These are phyloP conservation scores for Spilosoma lubricipeda DNA, from an alignment of 2,888 invertebrate genomes.

Conservation along the genomic window DNA sequence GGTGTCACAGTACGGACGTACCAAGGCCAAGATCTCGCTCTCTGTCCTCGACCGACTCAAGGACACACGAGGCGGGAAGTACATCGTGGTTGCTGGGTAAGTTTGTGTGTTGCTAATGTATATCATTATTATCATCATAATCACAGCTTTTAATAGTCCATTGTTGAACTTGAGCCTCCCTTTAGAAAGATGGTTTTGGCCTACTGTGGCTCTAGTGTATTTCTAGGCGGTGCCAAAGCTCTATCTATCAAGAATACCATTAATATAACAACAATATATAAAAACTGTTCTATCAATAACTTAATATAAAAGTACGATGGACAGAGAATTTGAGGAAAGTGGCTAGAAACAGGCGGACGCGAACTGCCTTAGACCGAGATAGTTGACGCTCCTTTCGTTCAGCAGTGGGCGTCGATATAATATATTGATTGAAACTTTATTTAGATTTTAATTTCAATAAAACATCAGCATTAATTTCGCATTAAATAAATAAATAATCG, in stretches of 20 bases:
- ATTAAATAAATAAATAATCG: too few relatives aligned
- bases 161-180: background rate
- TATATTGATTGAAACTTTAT: too few relatives aligned
- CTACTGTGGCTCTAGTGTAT: too few relatives aligned
- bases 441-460: background rate
- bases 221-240: background rate
- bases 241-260: background rate
- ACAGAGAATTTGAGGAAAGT: too few relatives aligned
- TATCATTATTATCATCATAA: background rate
- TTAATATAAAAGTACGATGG: too few relatives aligned
- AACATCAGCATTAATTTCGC: too few relatives aligned
- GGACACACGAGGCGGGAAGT: conserved; percentile 92
- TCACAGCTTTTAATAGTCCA: background rate
- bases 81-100: conserved; percentile 97
- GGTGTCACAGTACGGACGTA: conserved; percentile 95
- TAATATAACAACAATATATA: background rate
- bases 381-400: too few relatives aligned
- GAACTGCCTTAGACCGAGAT: too few relatives aligned
- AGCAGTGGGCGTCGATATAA: too few relatives aligned
- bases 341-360: too few relatives aligned
- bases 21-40: conserved; percentile 97
- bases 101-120: conserved; percentile 44
- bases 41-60: conserved; percentile 91
- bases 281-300: too few relatives aligned
- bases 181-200: background rate